phyloP scores from a whole-genome alignment of 2,797 vertebrate genomes.

The Rhinichthys osculus region DNA sequence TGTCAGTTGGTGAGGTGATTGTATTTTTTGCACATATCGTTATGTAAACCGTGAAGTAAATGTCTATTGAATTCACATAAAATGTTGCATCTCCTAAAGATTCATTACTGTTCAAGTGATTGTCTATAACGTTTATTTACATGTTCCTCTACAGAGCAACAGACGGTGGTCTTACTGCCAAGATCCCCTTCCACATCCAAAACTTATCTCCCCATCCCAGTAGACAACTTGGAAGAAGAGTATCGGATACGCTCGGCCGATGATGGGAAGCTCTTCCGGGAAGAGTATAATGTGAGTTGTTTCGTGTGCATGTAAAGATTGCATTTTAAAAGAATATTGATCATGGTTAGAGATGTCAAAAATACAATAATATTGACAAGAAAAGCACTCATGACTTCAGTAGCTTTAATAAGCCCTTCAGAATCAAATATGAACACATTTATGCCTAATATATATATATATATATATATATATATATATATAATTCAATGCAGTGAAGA shows the following conservation, averaged over 20 bases:
- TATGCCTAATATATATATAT: background rate
- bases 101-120: background rate
- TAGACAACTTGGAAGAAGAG: slow-evolving; percentile 91
- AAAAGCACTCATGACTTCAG: background rate
- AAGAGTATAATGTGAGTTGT: slow-evolving; percentile 91
- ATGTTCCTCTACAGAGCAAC: slow-evolving; percentile 84
- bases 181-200: slow-evolving; percentile 88
- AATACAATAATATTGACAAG: background rate
- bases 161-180: slow-evolving; percentile 94
- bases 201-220: slow-evolving; percentile 89
- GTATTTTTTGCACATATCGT: background rate
- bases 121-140: background rate
- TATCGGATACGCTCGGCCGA: slow-evolving; percentile 89
- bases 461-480: too few species aligned
- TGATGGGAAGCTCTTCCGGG: slow-evolving; percentile 93
- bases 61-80: background rate
- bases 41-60: background rate
- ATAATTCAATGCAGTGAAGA: background rate
- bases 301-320: background rate
- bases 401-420: background rate
- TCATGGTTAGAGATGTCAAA: background rate
- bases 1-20: background rate
- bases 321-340: background rate
- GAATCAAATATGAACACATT: background rate
- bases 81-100: background rate